Percentiles rank a stretch among this genome's conserved stretches.
These are phyloP conservation scores for Semnornis frantzii DNA, from an alignment of 2,113 vertebrate species.

Conservation along the genomic window DNA sequence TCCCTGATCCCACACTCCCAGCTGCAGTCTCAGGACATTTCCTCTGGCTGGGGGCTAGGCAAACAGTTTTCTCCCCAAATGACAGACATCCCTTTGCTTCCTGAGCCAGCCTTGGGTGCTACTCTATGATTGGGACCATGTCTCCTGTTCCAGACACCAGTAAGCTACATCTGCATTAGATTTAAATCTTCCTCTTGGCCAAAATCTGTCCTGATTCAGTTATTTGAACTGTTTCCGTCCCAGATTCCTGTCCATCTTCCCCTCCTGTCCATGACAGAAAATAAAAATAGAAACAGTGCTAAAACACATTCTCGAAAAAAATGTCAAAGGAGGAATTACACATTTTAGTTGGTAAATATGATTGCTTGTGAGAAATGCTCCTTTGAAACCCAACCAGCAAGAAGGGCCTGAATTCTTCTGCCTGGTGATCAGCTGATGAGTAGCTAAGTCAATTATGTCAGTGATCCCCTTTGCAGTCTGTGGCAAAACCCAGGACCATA, in stretches of 20 bases:
- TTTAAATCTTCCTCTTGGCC: conserved; percentile 65
- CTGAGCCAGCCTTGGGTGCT: conserved; percentile 71
- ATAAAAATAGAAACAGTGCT: conserved; percentile 25
- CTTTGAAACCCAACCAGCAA: neutral
- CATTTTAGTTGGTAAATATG: neutral
- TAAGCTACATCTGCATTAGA: conserved; percentile 62
- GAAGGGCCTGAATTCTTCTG: neutral
- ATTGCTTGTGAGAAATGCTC: neutral
- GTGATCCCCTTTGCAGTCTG: neutral
- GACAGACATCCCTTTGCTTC: conserved; percentile 54
- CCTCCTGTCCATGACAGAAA: neutral
- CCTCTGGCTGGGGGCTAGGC: conserved; percentile 65
- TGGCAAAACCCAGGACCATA: neutral
- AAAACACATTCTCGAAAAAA: neutral
- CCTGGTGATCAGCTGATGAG: neutral
- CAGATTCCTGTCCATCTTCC: neutral
- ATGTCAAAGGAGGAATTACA: neutral
- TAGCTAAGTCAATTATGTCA: neutral
- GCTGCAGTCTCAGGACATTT: conserved; percentile 29
- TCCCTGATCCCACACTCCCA: neutral
- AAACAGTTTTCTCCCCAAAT: conserved; percentile 55
- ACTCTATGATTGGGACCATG: conserved; percentile 28
- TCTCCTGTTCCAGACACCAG: conserved; percentile 21
- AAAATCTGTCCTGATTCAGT: conserved; percentile 61
- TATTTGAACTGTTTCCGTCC: conserved; percentile 15